A percentile compares a stretch with the other conserved stretches of the same genome.
phyloP scores from a whole-genome alignment of 1,140 invertebrate species.

The Cotesia typhae region DNA sequence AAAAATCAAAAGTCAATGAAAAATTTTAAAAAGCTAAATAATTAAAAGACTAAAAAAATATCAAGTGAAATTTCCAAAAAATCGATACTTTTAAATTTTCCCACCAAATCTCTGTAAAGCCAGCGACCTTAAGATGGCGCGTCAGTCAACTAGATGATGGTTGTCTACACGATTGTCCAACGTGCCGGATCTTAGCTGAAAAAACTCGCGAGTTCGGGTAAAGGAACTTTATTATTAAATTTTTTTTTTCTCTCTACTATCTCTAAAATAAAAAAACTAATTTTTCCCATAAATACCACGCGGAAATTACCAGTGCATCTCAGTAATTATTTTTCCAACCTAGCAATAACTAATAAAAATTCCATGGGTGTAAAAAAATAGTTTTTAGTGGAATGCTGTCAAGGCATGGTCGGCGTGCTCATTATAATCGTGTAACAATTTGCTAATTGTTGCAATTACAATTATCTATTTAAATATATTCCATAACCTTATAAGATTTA shows the following conservation, averaged over 20 bases:
- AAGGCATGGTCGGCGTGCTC: constrained; percentile 14
- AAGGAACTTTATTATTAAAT: not conserved
- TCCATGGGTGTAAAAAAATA: not conserved
- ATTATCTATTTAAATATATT: not conserved
- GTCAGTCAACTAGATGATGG: no score
- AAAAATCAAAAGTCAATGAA: no score
- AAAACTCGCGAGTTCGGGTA: constrained; percentile 19
- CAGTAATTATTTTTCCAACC: not conserved
- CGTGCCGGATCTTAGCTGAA: constrained; percentile 12
- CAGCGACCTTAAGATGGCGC: no score
- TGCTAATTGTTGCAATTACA: not conserved
- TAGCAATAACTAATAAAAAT: not conserved
- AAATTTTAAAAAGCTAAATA: no score
- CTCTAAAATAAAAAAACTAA: not conserved
- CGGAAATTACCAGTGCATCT: not conserved
- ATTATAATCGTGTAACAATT: constrained; percentile 3
- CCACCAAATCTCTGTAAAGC: no score
- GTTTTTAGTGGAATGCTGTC: not conserved
- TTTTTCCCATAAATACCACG: not conserved
- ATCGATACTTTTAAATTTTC: no score
- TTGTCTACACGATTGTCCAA: constrained; percentile 16
- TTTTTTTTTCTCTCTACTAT: not conserved
- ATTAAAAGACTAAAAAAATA: no score
- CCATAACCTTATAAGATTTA: not conserved
- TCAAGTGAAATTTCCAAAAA: no score